Base-by-base conservation (phyloP, 2,113 vertebrate species). In the Ascaphus truei region DNA sequence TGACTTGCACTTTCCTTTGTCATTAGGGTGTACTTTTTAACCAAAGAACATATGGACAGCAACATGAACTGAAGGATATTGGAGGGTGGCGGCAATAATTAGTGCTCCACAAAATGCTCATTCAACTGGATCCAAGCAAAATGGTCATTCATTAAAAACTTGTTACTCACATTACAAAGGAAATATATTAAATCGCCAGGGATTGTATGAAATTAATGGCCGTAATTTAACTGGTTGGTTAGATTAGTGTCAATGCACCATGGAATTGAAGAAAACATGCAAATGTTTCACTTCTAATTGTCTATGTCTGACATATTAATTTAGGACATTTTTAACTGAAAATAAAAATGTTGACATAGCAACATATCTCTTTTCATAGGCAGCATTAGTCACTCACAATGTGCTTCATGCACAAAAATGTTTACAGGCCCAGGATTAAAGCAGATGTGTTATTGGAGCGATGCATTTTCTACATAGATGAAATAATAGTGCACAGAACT, bases 21-120 rank as follows among this genome's bases (percentile, higher is more conserved):
- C 85, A 86, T 92, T 91, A 90, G 87, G 81, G 82, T 85, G 83
- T 81, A 79, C 82, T 87, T 91, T 72, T 78, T 72, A 81, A 79
- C 78, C 67, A 71, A 76, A 74, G 85, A 88, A 79, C 85, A 82
- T 82, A 80, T 74, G 85, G 85, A 81, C 80, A 51, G 74, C 81
- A 78, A 76, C 58, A 73, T 71, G 50, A 77, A 85, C 69, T 83
- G 74, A 82, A 80, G 79, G 69, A 78, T 64, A 75, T 68, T 60
- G 69, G 77, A 76, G 79, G 77, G 64, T 83, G 78, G 77, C 80
- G 71, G 76, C 79, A 74, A 82, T 90, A 92, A 93, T 92, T 91
- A 92, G 74, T 76, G 78, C 82, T 85, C 83, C 84, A 86, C 84
- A 85, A 85, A 88, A 86, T 82, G 80, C 78, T 87, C 77, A 76